Evolutionary conservation across 2,797 vertebrate species (phyloP), one percentile per base, ranked within the genome.

Genomic region (Microhierax caerulescens): DNA sequence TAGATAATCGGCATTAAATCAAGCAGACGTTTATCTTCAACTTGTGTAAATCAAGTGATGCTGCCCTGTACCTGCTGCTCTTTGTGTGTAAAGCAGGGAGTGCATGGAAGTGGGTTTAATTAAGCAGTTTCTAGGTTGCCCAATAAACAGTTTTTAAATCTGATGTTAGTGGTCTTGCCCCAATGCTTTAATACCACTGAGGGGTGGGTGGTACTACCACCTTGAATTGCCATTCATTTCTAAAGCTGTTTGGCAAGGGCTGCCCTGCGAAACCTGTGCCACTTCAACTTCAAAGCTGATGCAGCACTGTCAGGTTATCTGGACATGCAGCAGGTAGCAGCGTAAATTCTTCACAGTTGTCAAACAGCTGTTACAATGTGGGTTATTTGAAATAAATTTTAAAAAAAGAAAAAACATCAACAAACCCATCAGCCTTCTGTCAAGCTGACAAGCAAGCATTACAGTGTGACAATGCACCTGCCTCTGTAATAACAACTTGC

Each of bases 61-160:
- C 41, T 68, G 75, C 84, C 88, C 47, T 73, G 50, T 39, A 41
- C n/a, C 8, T 23, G 10, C 59, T 85, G 65, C 43, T 76, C 47
- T 70, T 85, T 27, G 80, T 23, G 2, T 74, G 77, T 77, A 18
- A 89, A 93, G 48, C 81, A 87, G 70, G 1, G 1, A 70, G 50
- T 13, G 53, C 39, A 13, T 0, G 4, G 45, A 85, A 50, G 8
- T 25, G 57, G 64, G 43, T 69, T 67, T 64, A 73, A 65, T 10
- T n/a, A 32, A 78, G 53, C 88, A 56, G 43, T 72, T 90, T 93
- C 45, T 64, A 78, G 81, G 75, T 48, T 92, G 75, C 60, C 81
- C 39, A 95, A 97, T 97, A 96, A 96, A 94, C 83, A 56, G 2
- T 11, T 76, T 94, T 77, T 85, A 77, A 36, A 89, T 47, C 45